Base-by-base conservation (phyloP, 2,888 invertebrate genomes). In the Dryobota labecula region DNA sequence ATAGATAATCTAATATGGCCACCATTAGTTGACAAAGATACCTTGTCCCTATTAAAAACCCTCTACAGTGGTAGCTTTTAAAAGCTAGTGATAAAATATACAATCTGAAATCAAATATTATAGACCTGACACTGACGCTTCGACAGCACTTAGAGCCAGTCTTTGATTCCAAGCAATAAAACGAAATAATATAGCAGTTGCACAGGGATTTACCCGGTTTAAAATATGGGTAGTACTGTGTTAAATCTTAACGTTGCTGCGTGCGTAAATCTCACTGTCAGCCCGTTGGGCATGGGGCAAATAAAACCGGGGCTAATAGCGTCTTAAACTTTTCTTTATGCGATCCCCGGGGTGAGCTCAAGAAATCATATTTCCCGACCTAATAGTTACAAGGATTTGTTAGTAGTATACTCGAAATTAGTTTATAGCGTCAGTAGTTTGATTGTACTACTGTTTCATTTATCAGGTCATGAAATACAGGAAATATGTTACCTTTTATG, bases 331-430 rank as follows among this genome's bases (percentile, higher is more conserved):
- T 87, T 88, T 85, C 90, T 88, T 90, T 90, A 90, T 90, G 90
- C 88, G 88, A 88, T 89, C 89, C 89, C 88, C 81, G 85, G 87
- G 83, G 70, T 68, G 71, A 57, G 72, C 78, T 84, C 86, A 84
- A 85, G 85, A 89, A 89, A 89, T 91, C 90, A 92, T 92, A 90
- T 91, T 90, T 90, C 88, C 86, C 84, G 77, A 69, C 85, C 85
- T 86, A 87, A 90, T 87, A 89, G 88, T 87, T 83, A 76, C 76
- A 81, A 82, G 67, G 81, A 86, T 86, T 90, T 90, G 86, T 88
- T 91, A 87, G 88, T 86, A 88, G 88, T 90, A 88, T 90, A 90
- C 90, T 88, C 84, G 74, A 86, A 83, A 90, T 91, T 88, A 91
- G 78, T 69, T 76, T 49, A 72, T 58, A 51, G 38, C 53, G 9